Evolutionary conservation across 2,113 vertebrate species (phyloP).

Genomic region (Lepus europaeus): DNA sequence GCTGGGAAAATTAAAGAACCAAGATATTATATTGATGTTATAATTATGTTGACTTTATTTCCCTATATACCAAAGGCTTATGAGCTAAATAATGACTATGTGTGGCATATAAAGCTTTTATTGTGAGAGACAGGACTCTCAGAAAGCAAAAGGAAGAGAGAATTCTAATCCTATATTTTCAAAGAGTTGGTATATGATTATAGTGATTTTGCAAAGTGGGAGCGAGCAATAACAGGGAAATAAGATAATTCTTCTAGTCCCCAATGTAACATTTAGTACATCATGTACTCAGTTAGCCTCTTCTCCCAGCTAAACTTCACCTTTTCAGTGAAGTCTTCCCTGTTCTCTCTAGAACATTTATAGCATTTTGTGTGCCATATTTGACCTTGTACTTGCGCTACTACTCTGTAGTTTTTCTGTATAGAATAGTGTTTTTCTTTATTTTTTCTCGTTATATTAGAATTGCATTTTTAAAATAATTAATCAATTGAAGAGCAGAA

Average conservation of each 20-base stretch:
- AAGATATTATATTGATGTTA: not conserved
- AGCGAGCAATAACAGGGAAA: not conserved
- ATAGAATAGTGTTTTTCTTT: too few species aligned
- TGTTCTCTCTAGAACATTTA: not conserved
- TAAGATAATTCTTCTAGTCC: not conserved
- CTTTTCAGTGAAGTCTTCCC: not conserved
- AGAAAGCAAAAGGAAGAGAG: constrained; percentile 1
- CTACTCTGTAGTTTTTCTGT: too few species aligned
- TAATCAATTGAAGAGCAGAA: too few species aligned
- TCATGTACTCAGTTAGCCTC: not conserved
- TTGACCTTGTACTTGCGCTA: too few species aligned
- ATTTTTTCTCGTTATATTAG: too few species aligned
- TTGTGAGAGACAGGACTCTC: not conserved
- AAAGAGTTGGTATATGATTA: not conserved
- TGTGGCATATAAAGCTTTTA: not conserved
- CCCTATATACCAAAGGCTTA: not conserved
- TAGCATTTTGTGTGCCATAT: not conserved
- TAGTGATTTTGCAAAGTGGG: not conserved
- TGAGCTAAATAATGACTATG: not conserved
- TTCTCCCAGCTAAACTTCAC: not conserved
- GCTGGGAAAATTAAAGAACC: not conserved
- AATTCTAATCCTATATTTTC: constrained; percentile 9
- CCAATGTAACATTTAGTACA: constrained; percentile 3
- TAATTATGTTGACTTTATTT: constrained; percentile 20
- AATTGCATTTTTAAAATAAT: too few species aligned